Evolutionary conservation across 2,113 vertebrate genomes (phyloP), one percentile per base, ranked within the genome.

Genomic region (Paramormyrops kingsleyae): DNA sequence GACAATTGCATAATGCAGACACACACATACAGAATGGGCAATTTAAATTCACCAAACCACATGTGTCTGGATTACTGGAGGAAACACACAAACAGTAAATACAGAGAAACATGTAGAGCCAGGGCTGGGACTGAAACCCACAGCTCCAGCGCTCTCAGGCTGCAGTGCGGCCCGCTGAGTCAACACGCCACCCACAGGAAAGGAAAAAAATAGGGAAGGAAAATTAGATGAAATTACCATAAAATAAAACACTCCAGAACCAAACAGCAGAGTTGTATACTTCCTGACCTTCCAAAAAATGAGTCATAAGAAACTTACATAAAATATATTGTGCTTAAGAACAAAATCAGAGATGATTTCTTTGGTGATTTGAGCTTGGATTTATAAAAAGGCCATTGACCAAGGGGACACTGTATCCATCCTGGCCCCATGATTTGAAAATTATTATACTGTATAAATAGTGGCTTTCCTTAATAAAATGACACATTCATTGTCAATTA

Each of bases 231-330:
- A 66, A 66, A 66, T 83, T 83, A 83, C 35, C 77, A 83, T 83
- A 83, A 83, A 83, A 83, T 42, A 39, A 83, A 83, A 42, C 35
- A 42, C 35, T 83, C 77, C 35, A 83, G 13, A 44, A 83, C 77
- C 19, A 42, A 83, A 83, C 77, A 83, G 35, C 35, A 83, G 77
- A 83, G 77, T 42, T 83, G 77, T 83, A 83, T 83, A 83, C 35
- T 83, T 83, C 77, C 77, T 42, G 77, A 83, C 77, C 77, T 83
- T 83, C 35, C 77, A 83, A 17, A 77, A 77, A 42, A 83, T 83
- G 35, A 83, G 35, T 83, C 77, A 83, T 42, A 83, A 3, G 35
- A 83, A 83, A 83, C 77, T 83, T 83, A 83, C 35, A 83, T 83
- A 83, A 83, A 83, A 83, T 83, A 83, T 44, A 83, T 44, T 83